Evolutionary conservation across 2,888 invertebrate genomes (phyloP).

Genomic region (Tetanocera ferruginea): DNA sequence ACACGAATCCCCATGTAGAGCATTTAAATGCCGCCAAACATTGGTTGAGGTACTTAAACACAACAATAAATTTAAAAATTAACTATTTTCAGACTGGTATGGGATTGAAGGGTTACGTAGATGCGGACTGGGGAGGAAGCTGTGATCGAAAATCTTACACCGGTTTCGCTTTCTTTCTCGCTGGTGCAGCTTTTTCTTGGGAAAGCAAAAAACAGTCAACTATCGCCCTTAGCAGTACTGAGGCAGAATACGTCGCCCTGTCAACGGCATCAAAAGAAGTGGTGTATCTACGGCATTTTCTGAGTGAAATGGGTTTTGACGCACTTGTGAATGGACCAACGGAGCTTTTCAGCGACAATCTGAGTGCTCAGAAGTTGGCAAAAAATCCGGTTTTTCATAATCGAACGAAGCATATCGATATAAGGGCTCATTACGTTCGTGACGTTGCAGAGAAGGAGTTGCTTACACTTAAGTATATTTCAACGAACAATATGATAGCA

Average conservation of each 20-base stretch:
- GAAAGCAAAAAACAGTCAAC: slow-evolving; percentile 43
- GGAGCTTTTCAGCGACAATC: slow-evolving; percentile 27
- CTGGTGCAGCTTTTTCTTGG: slow-evolving; percentile 44
- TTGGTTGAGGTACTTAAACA: slow-evolving; percentile 31
- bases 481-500: too few relatives aligned
- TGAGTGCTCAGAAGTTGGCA: slow-evolving; percentile 35
- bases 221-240: too few relatives aligned
- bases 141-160: slow-evolving; percentile 45
- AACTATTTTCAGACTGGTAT: slow-evolving; percentile 33
- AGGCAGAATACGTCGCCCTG: slow-evolving; percentile 45
- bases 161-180: slow-evolving; percentile 41
- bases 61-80: slow-evolving; percentile 30
- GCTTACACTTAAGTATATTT: slow-evolving; percentile 40
- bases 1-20: slow-evolving; percentile 40
- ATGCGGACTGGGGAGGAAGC: too few relatives aligned
- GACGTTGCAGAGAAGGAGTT: slow-evolving; percentile 28
- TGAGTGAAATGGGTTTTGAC: slow-evolving; percentile 10
- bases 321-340: neutral
- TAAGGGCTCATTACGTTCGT: slow-evolving; percentile 36
- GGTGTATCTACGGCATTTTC: neutral
- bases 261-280: slow-evolving; percentile 33
- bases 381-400: slow-evolving; percentile 45
- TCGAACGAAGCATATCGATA: slow-evolving; percentile 42
- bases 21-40: slow-evolving; percentile 42
- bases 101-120: slow-evolving; percentile 39